Conservation (phyloP, 1,140 invertebrate species). For the Prorops nasuta region DNA sequence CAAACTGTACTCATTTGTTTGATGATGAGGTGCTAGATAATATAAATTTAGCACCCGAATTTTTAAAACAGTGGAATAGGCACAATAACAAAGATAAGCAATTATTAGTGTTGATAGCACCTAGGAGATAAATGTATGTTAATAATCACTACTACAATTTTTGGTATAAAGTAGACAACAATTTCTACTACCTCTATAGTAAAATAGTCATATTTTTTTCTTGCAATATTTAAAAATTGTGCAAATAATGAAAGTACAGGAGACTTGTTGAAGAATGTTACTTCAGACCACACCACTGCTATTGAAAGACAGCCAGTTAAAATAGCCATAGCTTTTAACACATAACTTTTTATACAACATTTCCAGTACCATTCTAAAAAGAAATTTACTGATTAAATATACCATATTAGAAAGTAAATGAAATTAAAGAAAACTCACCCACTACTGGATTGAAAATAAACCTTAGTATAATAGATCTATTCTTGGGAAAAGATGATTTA, state of each 20-base stretch:
- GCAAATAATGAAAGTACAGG: constrained; percentile 96
- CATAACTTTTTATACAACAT: constrained; percentile 75
- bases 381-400: constrained; percentile 12
- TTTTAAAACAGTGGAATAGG: constrained; percentile 96
- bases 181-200: constrained; percentile 80
- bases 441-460: constrained; percentile 67
- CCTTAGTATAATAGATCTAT: constrained; percentile 58
- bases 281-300: constrained; percentile 96
- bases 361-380: constrained; percentile 94
- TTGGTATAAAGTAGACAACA: too few relatives aligned
- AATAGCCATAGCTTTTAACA: constrained; percentile 72
- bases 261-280: constrained; percentile 91
- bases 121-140: constrained; percentile 54
- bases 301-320: constrained; percentile 77
- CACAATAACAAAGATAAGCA: constrained; percentile 93
- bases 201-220: constrained; percentile 85
- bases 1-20: constrained; percentile 97
- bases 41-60: constrained; percentile 96
- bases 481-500: constrained; percentile 71
- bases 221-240: constrained; percentile 81
- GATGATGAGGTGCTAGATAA: constrained; percentile 94
- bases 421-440: constrained; percentile 52
- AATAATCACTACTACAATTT: neutral
- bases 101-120: constrained; percentile 86
- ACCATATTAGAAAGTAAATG: neutral